A percentile compares a stretch with the other conserved stretches of the same genome.
Conservation (phyloP, 2,113 vertebrate species). For the Neogobius melanostomus region DNA sequence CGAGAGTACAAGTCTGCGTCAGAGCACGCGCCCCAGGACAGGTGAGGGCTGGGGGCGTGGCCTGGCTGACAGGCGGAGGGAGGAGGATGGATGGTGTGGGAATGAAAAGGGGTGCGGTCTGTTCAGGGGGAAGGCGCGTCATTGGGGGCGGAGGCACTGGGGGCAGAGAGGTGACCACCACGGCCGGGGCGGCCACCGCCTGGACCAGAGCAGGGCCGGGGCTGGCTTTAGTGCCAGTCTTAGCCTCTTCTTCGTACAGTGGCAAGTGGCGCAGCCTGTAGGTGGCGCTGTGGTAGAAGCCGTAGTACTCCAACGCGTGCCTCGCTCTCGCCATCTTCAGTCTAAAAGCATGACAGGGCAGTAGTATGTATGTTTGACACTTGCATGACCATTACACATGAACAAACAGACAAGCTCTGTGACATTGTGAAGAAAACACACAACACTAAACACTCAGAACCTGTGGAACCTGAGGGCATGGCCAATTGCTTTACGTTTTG, state of each 20-base stretch:
- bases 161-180: conserved; percentile 17
- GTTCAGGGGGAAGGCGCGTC: conserved; percentile 14
- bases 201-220: not conserved
- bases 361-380: not conserved
- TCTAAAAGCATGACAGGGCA: conserved; percentile 29
- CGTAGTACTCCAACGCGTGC: conserved; percentile 67
- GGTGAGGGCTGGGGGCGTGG: conserved; percentile 72
- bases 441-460: too few relatives aligned
- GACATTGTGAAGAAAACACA: not conserved
- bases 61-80: conserved; percentile 57
- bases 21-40: conserved; percentile 66
- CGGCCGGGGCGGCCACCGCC: not conserved
- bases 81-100: conserved; percentile 25
- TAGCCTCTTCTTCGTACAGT: not conserved
- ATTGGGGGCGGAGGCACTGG: not conserved
- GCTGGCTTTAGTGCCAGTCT: conserved; percentile 23
- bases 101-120: conserved; percentile 31
- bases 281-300: conserved; percentile 73
- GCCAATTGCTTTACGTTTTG: too few relatives aligned
- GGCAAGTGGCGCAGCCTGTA: conserved; percentile 65
- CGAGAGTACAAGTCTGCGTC: conserved; percentile 73
- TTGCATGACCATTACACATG: not conserved
- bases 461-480: too few relatives aligned
- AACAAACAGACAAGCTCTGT: not conserved
- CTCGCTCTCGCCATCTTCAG: conserved; percentile 58